Percentiles rank a stretch among this genome's conserved stretches.
phyloP scores from a whole-genome alignment of 2,113 vertebrate species.

The Atrichornis clamosus region DNA sequence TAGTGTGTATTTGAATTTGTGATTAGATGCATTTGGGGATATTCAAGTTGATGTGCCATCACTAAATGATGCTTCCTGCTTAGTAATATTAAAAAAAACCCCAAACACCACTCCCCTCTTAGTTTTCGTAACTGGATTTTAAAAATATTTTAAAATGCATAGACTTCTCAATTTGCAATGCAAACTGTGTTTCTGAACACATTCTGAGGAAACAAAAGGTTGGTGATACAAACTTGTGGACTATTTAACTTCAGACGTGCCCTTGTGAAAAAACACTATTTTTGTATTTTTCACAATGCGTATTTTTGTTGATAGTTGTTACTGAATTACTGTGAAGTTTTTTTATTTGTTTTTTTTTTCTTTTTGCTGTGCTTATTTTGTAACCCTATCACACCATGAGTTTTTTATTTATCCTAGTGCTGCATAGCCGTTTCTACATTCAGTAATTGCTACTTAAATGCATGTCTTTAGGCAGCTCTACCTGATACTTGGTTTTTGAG shows the following conservation, averaged over 20 bases:
- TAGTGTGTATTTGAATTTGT: not conserved
- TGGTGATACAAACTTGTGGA: not conserved
- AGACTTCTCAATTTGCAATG: not conserved
- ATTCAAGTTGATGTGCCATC: not conserved
- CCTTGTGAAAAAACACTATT: not conserved
- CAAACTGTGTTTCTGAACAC: not conserved
- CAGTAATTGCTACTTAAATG: not conserved
- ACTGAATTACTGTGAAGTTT: not conserved
- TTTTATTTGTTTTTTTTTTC: not conserved
- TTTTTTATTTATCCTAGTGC: not conserved
- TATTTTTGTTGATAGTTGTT: not conserved
- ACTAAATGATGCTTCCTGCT: not conserved
- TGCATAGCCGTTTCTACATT: not conserved
- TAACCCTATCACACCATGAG: not conserved
- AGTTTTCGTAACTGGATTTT: not conserved
- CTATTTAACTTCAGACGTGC: not conserved
- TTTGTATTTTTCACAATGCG: not conserved
- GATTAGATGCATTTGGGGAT: not conserved
- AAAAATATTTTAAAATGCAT: not conserved
- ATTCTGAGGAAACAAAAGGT: not conserved
- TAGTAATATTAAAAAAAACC: not conserved
- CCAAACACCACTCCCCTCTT: accelerated
- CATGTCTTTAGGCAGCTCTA: not conserved
- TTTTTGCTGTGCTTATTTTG: not conserved
- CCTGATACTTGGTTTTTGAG: not conserved